These are phyloP conservation scores for Pseudochromis fuscus DNA, from an alignment of 2,797 vertebrate species.

Conservation along the genomic window DNA sequence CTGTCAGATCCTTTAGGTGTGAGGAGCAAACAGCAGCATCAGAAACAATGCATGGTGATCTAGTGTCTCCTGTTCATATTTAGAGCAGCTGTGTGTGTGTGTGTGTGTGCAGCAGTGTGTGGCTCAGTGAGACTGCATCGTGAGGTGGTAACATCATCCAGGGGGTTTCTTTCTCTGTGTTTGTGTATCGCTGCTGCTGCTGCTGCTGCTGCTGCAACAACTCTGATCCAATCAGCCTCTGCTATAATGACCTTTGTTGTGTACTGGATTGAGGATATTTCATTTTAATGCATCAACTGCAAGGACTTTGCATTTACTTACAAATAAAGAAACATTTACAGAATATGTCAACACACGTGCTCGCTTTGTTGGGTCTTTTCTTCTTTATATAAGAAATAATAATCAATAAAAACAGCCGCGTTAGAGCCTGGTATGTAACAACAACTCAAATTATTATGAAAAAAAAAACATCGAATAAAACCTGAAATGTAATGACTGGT, in stretches of 20 bases:
- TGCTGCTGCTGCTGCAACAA: conserved; percentile 80
- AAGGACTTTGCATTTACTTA: conserved; percentile 85
- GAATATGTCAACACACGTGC: conserved; percentile 67
- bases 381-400: conserved; percentile 13
- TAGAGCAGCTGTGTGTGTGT: conserved; percentile 75
- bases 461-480: too few relatives aligned
- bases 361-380: conserved; percentile 45
- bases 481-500: too few relatives aligned
- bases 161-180: conserved; percentile 67
- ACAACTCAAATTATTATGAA: too few relatives aligned
- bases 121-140: conserved; percentile 74
- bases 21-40: conserved; percentile 71
- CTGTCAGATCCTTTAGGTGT: conserved; percentile 68
- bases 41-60: conserved; percentile 83
- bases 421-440: conserved; percentile 15
- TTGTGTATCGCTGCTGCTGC: conserved; percentile 82
- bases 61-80: conserved; percentile 75
- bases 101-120: conserved; percentile 85
- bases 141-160: conserved; percentile 64
- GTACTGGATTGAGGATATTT: conserved; percentile 76
- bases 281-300: conserved; percentile 82
- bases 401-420: too few relatives aligned
- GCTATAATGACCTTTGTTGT: conserved; percentile 82
- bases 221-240: conserved; percentile 79
- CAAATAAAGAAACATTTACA: conserved; percentile 86